Evolutionary conservation across 1,140 invertebrate species (phyloP).

Genomic region (Lordiphosa clarofinis): DNA sequence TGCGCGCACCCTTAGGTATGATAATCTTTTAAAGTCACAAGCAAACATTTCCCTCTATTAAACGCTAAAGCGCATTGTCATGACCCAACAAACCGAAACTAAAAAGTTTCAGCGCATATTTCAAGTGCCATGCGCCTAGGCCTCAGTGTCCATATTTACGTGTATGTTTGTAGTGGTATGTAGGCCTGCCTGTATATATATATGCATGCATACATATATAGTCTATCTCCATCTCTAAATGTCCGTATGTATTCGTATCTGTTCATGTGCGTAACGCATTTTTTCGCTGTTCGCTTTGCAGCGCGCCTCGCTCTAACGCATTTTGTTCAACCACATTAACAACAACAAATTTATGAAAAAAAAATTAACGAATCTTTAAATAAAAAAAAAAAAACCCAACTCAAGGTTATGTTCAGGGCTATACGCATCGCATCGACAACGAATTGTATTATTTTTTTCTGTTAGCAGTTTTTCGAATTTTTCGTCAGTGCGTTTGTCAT

Average conservation of each 20-base stretch:
- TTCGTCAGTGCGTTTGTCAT: constrained; percentile 63
- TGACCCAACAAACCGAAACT: constrained; percentile 17
- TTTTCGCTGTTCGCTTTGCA: constrained; percentile 35
- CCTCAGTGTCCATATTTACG: constrained; percentile 13
- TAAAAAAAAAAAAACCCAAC: constrained; percentile 54
- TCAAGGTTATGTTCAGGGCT: constrained; percentile 79
- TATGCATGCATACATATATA: constrained; percentile 1
- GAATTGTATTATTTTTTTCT: constrained; percentile 49
- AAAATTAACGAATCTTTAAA: constrained; percentile 75
- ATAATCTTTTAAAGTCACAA: too few species aligned
- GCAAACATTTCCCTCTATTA: neutral
- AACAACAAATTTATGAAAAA: constrained; percentile 53
- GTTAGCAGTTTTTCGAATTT: constrained; percentile 34
- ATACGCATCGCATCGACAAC: constrained; percentile 73
- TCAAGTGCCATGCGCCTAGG: constrained; percentile 52
- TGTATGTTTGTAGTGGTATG: neutral
- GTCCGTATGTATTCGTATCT: constrained; percentile 18
- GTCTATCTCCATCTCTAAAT: constrained; percentile 19
- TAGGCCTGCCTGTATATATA: constrained; percentile 9
- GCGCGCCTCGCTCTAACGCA: constrained; percentile 57
- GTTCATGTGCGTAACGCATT: constrained; percentile 70
- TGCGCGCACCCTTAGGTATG: too few species aligned
- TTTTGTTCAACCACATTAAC: constrained; percentile 49
- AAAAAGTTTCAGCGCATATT: constrained; percentile 38
- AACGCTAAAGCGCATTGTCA: constrained; percentile 35